Evolutionary conservation across 2,113 vertebrate species (phyloP), one percentile per base, ranked within the genome.

Genomic region (Oryzias melastigma): DNA sequence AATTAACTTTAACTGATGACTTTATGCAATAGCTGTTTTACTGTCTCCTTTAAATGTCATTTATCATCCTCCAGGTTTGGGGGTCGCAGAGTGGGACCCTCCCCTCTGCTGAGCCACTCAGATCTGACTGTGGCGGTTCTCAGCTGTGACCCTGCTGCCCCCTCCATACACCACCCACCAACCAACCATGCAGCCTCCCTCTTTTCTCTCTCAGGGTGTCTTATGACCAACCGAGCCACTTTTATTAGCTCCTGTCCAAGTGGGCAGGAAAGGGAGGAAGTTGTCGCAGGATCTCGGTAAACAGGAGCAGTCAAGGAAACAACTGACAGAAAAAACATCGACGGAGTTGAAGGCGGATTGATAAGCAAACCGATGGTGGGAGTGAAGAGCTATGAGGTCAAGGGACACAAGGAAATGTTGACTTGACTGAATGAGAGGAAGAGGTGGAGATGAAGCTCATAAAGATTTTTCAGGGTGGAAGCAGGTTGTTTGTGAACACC

Each of bases 1-100:
- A 88, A 90, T 90, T 89, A 90, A 85, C 73, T 83, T 82, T 78
- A 88, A 83, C 83, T 81, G 80, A 87, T 83, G 80, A 86, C 84
- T 89, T 87, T 80, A 82, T 81, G 81, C 80, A 85, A 89, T 75
- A 79, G 76, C 71, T 70, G 73, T 84, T 88, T 88, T 85, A 90
- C 81, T 89, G 87, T 90, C 85, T 85, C 61, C 58, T 90, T 89
- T 88, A 90, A 88, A 88, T 80, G 57, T 50, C 57, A 87, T 87
- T 85, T 63, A 84, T 90, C 81, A 84, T 77, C 20, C 68, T 64
- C 29, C 12, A 35, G 58, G 69, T 80, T 75, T 72, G 65, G 77
- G 80, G 73, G 71, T 45, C 65, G 15, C 19, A 75, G 68, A 58
- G 35, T 2, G 3, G 71, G 57, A 74, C 63, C 66, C 60, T 71